Percentiles rank a stretch among this genome's conserved stretches.
Evolutionary conservation across 2,113 vertebrate genomes (phyloP).

Genomic region (Delphinapterus leucas): DNA sequence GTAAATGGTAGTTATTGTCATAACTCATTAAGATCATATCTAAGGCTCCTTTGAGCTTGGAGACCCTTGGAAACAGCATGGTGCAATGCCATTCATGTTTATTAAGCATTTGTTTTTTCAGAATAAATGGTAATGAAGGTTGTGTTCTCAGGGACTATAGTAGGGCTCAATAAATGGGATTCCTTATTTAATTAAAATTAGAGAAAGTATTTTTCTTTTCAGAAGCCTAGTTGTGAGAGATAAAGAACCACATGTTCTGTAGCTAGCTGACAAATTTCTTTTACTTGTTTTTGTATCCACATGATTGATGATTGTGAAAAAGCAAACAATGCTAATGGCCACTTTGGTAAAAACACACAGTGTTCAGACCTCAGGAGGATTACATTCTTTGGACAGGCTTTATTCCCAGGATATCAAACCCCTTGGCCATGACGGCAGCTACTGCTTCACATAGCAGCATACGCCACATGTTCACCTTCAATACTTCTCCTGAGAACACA

Average conservation of each 20-base stretch:
- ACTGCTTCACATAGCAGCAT: conserved; percentile 95
- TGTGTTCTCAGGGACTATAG: not conserved
- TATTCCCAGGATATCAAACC: conserved; percentile 95
- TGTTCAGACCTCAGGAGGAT: conserved; percentile 37
- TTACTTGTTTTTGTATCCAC: conserved; percentile 57
- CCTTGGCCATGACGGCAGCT: conserved; percentile 93
- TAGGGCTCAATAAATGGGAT: not conserved
- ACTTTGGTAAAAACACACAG: conserved; percentile 73
- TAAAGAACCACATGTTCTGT: conserved; percentile 26
- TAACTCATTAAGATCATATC: not conserved
- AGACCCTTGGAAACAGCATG: not conserved
- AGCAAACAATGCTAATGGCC: conserved; percentile 26
- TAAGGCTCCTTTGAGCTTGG: not conserved
- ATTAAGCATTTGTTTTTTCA: not conserved
- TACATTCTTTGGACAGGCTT: conserved; percentile 96
- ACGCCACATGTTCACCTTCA: conserved; percentile 97
- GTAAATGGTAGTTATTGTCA: not conserved
- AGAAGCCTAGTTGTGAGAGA: not conserved
- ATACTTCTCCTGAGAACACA: conserved; percentile 87
- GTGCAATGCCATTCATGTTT: not conserved
- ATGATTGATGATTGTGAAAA: conserved; percentile 56
- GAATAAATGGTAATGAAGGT: not conserved
- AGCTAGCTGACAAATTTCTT: conserved; percentile 51
- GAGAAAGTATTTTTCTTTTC: not conserved
- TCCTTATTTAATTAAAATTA: not conserved